Evolutionary conservation across 2,888 invertebrate species (phyloP).

Genomic region (Drosophila vallismaia): DNA sequence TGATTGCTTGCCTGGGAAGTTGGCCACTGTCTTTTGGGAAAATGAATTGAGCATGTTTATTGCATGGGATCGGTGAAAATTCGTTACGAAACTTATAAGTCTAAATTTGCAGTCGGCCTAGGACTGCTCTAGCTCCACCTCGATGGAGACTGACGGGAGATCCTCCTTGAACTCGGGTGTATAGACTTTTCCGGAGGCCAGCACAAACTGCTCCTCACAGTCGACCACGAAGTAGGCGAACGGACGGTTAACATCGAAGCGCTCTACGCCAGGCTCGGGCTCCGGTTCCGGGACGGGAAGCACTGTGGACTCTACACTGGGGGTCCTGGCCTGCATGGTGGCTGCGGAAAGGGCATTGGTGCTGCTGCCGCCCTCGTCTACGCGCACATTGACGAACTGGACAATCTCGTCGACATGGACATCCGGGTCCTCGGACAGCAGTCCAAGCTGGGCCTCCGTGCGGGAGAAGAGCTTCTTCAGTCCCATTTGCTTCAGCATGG

Average conservation of each 20-base stretch:
- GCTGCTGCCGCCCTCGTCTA: constrained; percentile 86
- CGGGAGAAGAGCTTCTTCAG: constrained; percentile 86
- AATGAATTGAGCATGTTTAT: constrained; percentile 61
- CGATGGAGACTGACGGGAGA: constrained; percentile 63
- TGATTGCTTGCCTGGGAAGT: constrained; percentile 78
- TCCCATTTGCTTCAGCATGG: constrained; percentile 86
- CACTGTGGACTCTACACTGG: constrained; percentile 28
- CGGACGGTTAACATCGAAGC: constrained; percentile 86
- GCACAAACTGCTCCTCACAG: constrained; percentile 85
- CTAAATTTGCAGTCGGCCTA: constrained; percentile 55
- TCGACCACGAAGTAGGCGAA: constrained; percentile 88
- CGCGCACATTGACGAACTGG: constrained; percentile 87
- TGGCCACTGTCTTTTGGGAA: constrained; percentile 24
- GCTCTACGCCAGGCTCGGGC: constrained; percentile 69
- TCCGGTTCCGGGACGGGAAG: constrained; percentile 66
- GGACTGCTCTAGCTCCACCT: constrained; percentile 77
- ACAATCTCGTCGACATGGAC: constrained; percentile 88
- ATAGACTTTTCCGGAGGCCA: constrained; percentile 86
- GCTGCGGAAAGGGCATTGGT: constrained; percentile 84
- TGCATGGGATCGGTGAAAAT: constrained; percentile 71
- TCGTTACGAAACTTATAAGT: constrained; percentile 65
- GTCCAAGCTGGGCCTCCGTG: constrained; percentile 86
- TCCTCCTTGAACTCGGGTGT: constrained; percentile 84
- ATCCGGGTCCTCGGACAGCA: constrained; percentile 86
- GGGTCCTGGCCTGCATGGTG: constrained; percentile 61